Evolutionary conservation across 2,888 invertebrate species (phyloP), one percentile per base, ranked within the genome.

Genomic region (Plagodis dolabraria): DNA sequence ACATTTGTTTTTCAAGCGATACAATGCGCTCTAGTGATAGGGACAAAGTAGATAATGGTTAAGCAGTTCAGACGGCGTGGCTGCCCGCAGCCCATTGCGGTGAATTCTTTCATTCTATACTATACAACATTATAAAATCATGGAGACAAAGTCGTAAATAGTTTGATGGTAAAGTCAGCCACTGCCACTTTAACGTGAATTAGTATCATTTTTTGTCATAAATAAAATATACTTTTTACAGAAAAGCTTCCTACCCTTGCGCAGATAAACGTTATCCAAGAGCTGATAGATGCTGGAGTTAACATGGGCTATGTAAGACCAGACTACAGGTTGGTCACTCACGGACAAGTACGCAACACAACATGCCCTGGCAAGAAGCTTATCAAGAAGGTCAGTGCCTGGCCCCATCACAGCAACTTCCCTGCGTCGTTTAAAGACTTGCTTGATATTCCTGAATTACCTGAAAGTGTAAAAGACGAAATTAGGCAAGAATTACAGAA

Each of bases 301-400:
- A 33, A 33, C 5, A n/a, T 11, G 8, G 52, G 52, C 22, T 46
- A 36, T 45, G 5, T 53, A 8, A 11, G 36, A 2, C 22, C 52
- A 5, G 52, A 53, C 11, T 53, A 53, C 45, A 33, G 45, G 6
- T 36, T 53, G 34, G 34, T 53, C 45, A 12, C 8, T 12, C 45
- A 45, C 22, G 33, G 52, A 2, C 52, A 53, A 44, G 35, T 45
- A 0, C 44, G 7, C 6, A 10, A 6, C 6, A 53, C 45, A 4
- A 11, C 12, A 7, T 45, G 52, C 10, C 52, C 52, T 12, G 52
- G 52, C 4, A 45, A 44, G 36, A 45, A 44, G n/a, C 45, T 45
- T 8, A 5, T 8, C 10, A 45, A 45, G n/a, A 45, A 53, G 12
- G 36, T 53, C 2, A 1, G 6, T 0, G 22, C 45, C 9, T 38